These are phyloP conservation scores for Todiramphus saurophagus DNA, from an alignment of 2,113 vertebrate species.

Conservation along the genomic window DNA sequence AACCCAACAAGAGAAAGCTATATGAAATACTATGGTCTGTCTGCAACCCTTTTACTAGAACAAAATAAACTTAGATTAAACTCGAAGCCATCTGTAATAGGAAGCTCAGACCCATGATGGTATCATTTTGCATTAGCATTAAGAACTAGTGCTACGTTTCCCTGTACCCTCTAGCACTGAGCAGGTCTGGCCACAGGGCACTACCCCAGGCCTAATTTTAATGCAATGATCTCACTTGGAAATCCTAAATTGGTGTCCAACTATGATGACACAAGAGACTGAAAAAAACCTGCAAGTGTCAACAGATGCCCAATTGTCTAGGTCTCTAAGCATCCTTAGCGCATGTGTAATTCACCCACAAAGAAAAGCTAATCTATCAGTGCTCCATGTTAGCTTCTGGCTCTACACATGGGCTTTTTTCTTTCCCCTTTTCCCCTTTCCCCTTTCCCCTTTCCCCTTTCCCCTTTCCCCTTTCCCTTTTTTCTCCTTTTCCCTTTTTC, in stretches of 20 bases:
- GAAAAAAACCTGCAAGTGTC: not conserved
- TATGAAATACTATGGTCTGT: not conserved
- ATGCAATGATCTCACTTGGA: not conserved
- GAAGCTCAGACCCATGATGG: not conserved
- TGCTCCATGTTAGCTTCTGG: not conserved
- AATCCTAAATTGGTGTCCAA: not conserved
- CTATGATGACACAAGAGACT: not conserved
- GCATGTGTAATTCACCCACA: not conserved
- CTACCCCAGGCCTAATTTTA: not conserved
- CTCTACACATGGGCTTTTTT: not conserved
- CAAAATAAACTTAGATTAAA: not conserved
- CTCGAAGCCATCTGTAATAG: not conserved
- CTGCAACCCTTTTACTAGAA: not conserved
- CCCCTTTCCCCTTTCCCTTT: not conserved
- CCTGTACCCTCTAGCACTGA: not conserved
- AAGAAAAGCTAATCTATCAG: not conserved
- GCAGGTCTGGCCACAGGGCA: not conserved
- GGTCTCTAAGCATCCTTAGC: not conserved
- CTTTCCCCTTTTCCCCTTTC: not conserved
- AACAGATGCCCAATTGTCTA: not conserved
- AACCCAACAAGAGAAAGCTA: not conserved
- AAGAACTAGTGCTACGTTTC: not conserved
- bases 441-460: too few relatives aligned
- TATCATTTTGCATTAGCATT: not conserved
- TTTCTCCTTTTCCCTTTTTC: not conserved